Base-by-base conservation (phyloP, 2,113 vertebrate species). In the Tychaedon coryphoeus region DNA sequence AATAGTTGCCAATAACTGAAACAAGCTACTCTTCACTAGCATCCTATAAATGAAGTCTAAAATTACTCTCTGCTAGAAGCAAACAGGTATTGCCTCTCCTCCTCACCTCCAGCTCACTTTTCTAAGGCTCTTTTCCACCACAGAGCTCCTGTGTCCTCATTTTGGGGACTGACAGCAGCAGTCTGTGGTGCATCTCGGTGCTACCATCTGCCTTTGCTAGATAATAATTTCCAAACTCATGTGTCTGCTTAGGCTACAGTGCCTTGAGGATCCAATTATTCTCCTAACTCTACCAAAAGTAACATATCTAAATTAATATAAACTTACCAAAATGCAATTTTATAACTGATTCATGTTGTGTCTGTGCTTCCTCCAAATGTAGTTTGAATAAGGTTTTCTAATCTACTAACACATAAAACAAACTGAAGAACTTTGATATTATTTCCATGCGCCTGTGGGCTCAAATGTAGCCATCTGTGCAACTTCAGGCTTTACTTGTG, bases 401-500 rank as follows among this genome's bases (percentile, higher is more conserved):
- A 94, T 92, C 74, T 76, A 69, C 36, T 56, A n/a, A 84, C 40
- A 61, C 48, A 61, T 36, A 69, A 90, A 95, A 86, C 40, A 64
- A 75, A 58, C 38, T 5, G 24, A 70, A 66, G 57, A 92, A 87
- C 66, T 82, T 58, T 33, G 43, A 50, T 83, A 65, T 38, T 70
- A 47, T 61, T 86, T 82, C 89, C 80, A 47, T 38, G 23, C 0
- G 57, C 72, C 79, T 51, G 24, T 31, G 45, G 85, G 54, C 91
- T 96, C 93, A 83, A 90, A 94, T 0, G 26, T 20, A 90, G 91
- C 76, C 93, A 88, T 88, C 87, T 78, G 91, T 82, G 64, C 75
- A 94, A 90, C 64, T 90, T 95, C 95, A 95, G 94, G 83, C 95
- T 92, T 95, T 88, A 83, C 84, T 86, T 60, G 64, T 19, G 53